Evolutionary conservation across 2,797 vertebrate species (phyloP), one percentile per base, ranked within the genome.

Genomic region (Danio jaintianensis): DNA sequence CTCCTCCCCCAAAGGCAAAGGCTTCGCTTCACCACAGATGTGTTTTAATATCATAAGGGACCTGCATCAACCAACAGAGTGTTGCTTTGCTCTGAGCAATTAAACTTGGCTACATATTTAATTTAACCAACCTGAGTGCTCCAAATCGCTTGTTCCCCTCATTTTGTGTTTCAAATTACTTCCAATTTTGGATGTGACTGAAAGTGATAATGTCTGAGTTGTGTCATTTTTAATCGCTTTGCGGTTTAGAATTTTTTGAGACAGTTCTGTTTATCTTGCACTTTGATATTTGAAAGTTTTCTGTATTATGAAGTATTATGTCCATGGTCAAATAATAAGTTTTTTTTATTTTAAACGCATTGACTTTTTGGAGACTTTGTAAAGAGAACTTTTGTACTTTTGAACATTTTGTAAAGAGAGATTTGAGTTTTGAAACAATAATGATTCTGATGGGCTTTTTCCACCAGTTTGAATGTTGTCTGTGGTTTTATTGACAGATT

Each of bases 11-110:
- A 42, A 66, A 68, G 53, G 61, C 61, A 62, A 75, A 22, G 45
- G 43, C 59, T 74, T 47, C 12, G 15, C 55, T 74, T 40, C 50
- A 69, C 68, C 61, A 68, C 48, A 83, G 79, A 76, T 69, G 36
- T 75, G 22, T 40, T 38, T 45, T 43, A 52, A 59, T 61, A 73
- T 77, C 67, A 69, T 50, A 52, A 59, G 50, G 7, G 77, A 16
- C 48, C 15, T n/a, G 7, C 11, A 45, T 38, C 7, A 53, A 63
- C 8, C 43, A 43, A 58, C 47, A 58, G 29, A 29, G 29, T 29
- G 52, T 53, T 36, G 12, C 16, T 7, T 70, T 18, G 29, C 29
- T 72, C 47, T 13, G 48, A 69, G 50, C 8, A 50, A 55, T 55
- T 40, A 53, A 69, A 29, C 29, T 40, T 53, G 16, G 29, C 6